Base-by-base conservation (phyloP, 2,113 vertebrate species). In the Malaclemys terrapin region DNA sequence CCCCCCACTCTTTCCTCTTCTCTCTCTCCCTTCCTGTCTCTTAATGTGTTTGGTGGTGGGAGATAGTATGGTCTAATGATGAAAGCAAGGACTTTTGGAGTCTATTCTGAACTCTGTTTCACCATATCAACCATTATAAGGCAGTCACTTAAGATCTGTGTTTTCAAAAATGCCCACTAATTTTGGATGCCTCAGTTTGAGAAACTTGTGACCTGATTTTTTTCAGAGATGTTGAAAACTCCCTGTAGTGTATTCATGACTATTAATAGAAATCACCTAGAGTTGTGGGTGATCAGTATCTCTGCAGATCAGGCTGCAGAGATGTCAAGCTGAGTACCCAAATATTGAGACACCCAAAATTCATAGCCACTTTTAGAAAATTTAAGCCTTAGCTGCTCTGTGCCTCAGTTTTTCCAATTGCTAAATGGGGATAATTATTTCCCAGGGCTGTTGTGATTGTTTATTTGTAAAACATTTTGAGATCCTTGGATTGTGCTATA, bases 371-470 rank as follows among this genome's bases (percentile, higher is more conserved):
- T 50, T 57, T n/a, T 57, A 86, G 88, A 84, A n/a, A 93, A 85
- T 79, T 1, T 25, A 19, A n/a, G 45, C 25, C 52, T 88, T 88
- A 78, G 24, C 45, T 27, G 9, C n/a, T 47, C 25, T 62, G 38
- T 91, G 81, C 25, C 47, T 93, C 59, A 31, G 19, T 53, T 24
- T 93, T 81, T 31, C 8, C 65, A 10, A 10, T 25, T 59, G 72
- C 19, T 79, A 84, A 45, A 38, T 53, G 81, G 85, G 11, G 89
- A 62, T 90, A 20, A 2, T 25, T 42, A 87, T 88, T 93, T 65
- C 89, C 85, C 29, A 3, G 84, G 59, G 59, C 25, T 95, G 27
- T 85, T 87, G 11, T 93, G 69, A 75, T 93, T 94, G 93, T 72
- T 69, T 72, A 47, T 0, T 76, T 93, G 93, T 94, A 62, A 85